Evolutionary conservation across 2,113 vertebrate genomes (phyloP).

Genomic region (Charina bottae): DNA sequence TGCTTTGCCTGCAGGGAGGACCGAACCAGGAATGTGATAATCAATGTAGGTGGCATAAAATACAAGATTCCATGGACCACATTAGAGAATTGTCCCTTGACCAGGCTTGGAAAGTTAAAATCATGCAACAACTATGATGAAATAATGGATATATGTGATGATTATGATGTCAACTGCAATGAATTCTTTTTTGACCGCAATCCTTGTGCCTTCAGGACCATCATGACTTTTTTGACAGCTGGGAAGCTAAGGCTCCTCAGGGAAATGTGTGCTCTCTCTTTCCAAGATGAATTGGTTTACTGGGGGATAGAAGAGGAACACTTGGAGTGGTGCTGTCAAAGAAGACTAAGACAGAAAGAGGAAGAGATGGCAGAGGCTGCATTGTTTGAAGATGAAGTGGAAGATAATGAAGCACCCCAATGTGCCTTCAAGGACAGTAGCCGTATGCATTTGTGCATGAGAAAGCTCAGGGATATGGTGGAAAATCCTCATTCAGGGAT

Average conservation of each 20-base stretch:
- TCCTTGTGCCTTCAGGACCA: constrained; percentile 93
- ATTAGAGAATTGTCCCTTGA: constrained; percentile 90
- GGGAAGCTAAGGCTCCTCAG: constrained; percentile 91
- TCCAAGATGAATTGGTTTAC: constrained; percentile 95
- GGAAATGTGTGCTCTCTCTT: constrained; percentile 93
- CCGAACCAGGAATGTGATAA: constrained; percentile 81
- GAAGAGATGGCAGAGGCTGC: constrained; percentile 87
- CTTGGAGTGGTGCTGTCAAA: constrained; percentile 93
- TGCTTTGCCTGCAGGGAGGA: constrained; percentile 65
- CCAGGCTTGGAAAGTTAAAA: constrained; percentile 86
- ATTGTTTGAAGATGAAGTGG: constrained; percentile 74
- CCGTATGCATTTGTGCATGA: constrained; percentile 76
- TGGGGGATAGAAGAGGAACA: constrained; percentile 94
- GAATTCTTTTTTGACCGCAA: constrained; percentile 97
- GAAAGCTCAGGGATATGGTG: constrained; percentile 89
- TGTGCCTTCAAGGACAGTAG: constrained; percentile 69
- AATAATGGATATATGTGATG: constrained; percentile 93
- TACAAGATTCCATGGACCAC: constrained; percentile 94
- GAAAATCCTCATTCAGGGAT: constrained; percentile 93
- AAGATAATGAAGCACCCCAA: constrained; percentile 57
- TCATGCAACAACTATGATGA: constrained; percentile 88
- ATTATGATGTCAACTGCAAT: constrained; percentile 91
- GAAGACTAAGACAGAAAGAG: constrained; percentile 85
- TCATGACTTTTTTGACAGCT: constrained; percentile 90
- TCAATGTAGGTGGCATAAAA: constrained; percentile 94